Conservation (phyloP, 2,113 vertebrate genomes). For the Castor canadensis region DNA sequence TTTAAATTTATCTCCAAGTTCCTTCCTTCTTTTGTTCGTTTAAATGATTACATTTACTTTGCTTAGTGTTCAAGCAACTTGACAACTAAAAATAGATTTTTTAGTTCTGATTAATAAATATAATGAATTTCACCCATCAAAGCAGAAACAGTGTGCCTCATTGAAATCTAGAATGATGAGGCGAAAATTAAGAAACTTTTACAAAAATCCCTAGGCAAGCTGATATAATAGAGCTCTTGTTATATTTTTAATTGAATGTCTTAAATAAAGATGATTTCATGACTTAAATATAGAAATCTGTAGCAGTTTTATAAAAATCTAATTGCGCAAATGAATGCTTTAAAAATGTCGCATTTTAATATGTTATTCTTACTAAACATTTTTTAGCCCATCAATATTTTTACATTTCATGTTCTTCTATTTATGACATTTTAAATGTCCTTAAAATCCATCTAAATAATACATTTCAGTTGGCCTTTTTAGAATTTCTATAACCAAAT, state of each 20-base stretch:
- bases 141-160: background rate
- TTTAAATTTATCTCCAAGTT: background rate
- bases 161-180: background rate
- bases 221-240: conserved; percentile 12
- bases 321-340: background rate
- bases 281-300: background rate
- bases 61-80: background rate
- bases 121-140: background rate
- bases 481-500: background rate
- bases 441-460: background rate
- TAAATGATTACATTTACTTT: background rate
- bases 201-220: background rate
- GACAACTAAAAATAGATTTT: background rate
- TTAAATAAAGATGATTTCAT: background rate
- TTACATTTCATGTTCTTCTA: background rate
- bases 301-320: background rate
- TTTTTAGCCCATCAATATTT: background rate
- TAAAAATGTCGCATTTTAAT: background rate
- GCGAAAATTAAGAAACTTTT: conserved; percentile 6
- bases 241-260: background rate
- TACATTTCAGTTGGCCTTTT: background rate
- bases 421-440: background rate
- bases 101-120: background rate
- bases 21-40: background rate
- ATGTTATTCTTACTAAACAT: background rate